Percentiles rank a stretch among this genome's conserved stretches.
phyloP scores from a whole-genome alignment of 2,888 invertebrate genomes.

The Drosophila borborema region DNA sequence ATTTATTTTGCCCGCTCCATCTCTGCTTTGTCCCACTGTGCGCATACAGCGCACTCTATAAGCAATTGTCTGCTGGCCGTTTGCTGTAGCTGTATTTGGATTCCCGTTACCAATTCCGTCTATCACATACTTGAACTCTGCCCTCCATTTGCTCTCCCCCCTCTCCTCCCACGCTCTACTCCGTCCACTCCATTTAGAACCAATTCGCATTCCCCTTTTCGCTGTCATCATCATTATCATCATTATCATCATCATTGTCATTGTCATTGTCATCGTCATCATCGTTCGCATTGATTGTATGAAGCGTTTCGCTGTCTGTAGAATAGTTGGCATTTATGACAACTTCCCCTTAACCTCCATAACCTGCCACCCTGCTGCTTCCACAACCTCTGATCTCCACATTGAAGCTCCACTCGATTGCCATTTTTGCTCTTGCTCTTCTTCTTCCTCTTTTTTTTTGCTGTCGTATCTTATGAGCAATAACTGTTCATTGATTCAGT shows the following conservation, averaged over 20 bases:
- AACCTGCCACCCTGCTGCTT: not conserved
- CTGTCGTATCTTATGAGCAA: slow-evolving; percentile 31
- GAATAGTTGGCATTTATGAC: slow-evolving; percentile 61
- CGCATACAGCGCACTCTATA: not conserved
- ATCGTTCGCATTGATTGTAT: slow-evolving; percentile 60
- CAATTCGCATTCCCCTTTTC: slow-evolving; percentile 38
- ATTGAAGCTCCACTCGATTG: slow-evolving; percentile 22
- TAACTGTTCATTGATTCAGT: slow-evolving; percentile 18
- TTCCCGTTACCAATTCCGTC: slow-evolving; percentile 18
- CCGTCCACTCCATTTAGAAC: slow-evolving; percentile 3
- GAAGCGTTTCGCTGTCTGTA: slow-evolving; percentile 36
- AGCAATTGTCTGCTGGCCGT: not conserved
- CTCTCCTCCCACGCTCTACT: not conserved
- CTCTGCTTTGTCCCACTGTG: slow-evolving; percentile 9
- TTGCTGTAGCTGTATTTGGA: slow-evolving; percentile 8
- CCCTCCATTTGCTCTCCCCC: not conserved
- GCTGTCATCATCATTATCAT: slow-evolving; percentile 49
- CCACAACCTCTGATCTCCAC: slow-evolving; percentile 6
- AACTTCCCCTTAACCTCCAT: not conserved
- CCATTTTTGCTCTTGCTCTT: slow-evolving; percentile 12
- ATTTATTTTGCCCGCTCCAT: not conserved
- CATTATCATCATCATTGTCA: slow-evolving; percentile 21
- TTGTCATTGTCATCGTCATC: slow-evolving; percentile 49
- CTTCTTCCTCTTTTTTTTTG: not conserved
- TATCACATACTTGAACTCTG: slow-evolving; percentile 7